Evolutionary conservation across 2,888 invertebrate species (phyloP).

Genomic region (Sclerodermus sp.): DNA sequence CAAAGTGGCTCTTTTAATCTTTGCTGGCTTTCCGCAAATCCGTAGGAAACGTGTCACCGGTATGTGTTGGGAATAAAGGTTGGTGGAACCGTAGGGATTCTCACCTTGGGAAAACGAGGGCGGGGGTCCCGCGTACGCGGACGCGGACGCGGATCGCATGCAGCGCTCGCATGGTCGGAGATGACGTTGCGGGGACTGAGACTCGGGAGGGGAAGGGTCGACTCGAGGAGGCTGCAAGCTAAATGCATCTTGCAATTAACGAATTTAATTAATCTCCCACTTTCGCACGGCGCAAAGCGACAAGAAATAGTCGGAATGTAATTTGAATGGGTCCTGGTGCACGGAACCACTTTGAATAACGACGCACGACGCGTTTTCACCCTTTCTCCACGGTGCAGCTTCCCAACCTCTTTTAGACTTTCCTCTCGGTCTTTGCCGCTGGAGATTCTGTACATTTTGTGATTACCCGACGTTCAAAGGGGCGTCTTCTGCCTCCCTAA

Average conservation of each 20-base stretch:
- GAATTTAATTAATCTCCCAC: constrained; percentile 53
- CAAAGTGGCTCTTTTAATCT: too few species aligned
- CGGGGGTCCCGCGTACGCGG: too few species aligned
- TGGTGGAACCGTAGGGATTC: too few species aligned
- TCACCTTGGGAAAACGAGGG: too few species aligned
- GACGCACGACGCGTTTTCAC: constrained; percentile 20
- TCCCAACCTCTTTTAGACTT: constrained; percentile 1
- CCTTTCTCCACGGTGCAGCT: constrained; percentile 1
- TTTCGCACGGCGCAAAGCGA: constrained; percentile 37
- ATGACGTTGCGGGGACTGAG: too few species aligned
- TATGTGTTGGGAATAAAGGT: too few species aligned
- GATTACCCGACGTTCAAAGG: constrained; percentile 19
- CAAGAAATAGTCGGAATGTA: constrained; percentile 48
- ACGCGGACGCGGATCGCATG: too few species aligned
- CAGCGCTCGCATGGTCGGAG: too few species aligned
- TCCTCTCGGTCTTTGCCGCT: neutral
- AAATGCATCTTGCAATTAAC: constrained; percentile 55
- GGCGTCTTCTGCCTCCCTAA: neutral
- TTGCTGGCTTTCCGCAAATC: too few species aligned
- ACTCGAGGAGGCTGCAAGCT: constrained; percentile 23
- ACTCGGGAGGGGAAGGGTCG: constrained; percentile 1
- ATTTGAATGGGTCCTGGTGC: constrained; percentile 38
- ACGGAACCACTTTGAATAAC: constrained; percentile 33
- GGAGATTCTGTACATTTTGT: constrained; percentile 20
- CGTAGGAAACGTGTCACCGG: too few species aligned